phyloP scores from a whole-genome alignment of 2,113 vertebrate species.

The Arenaria interpres region DNA sequence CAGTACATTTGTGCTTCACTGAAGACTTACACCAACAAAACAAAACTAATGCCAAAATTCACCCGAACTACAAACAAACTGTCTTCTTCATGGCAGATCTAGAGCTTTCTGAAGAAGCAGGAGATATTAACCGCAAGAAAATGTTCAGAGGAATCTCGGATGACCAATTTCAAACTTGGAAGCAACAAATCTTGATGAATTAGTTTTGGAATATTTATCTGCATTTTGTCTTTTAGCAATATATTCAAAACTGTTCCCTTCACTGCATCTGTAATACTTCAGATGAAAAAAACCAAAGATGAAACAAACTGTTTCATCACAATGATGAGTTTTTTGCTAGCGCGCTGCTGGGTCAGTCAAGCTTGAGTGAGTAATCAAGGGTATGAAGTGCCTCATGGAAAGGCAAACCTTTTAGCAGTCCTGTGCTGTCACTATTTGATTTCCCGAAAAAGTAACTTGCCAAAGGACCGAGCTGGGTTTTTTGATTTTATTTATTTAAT shows the following conservation, averaged over 20 bases:
- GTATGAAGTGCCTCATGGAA: neutral
- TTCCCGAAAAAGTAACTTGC: neutral
- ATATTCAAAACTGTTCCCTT: neutral
- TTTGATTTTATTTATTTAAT: neutral
- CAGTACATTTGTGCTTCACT: neutral
- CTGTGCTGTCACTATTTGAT: neutral
- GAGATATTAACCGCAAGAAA: neutral
- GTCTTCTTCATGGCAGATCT: neutral
- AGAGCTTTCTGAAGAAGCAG: neutral
- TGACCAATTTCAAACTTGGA: neutral
- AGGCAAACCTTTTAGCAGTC: neutral
- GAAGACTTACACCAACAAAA: slow-evolving; percentile 6
- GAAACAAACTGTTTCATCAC: neutral
- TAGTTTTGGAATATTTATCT: neutral
- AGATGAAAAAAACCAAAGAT: neutral
- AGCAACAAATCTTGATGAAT: neutral
- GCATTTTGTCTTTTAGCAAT: neutral
- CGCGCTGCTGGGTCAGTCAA: neutral
- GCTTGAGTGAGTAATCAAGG: neutral
- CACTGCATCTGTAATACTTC: neutral
- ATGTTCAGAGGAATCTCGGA: neutral
- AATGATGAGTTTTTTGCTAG: neutral
- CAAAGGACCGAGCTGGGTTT: neutral
- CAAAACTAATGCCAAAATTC: neutral
- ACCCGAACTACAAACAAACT: neutral